phyloP scores from a whole-genome alignment of 2,797 vertebrate species.

The Squalus acanthias region DNA sequence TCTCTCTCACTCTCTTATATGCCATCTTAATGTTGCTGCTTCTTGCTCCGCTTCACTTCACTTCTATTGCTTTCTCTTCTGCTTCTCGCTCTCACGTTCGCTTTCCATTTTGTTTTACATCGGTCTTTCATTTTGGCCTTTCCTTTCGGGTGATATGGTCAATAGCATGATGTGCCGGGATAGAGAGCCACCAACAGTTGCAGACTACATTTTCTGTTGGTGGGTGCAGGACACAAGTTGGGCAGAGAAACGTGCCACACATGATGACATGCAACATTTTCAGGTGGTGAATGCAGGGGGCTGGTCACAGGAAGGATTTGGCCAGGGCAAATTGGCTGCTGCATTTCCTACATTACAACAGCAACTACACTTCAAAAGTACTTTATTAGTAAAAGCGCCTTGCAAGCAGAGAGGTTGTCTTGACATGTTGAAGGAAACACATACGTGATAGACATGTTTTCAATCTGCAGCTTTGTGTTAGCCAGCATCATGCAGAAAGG shows the following conservation, averaged over 20 bases:
- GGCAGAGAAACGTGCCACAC: neutral
- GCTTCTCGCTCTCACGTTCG: neutral
- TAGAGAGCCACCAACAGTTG: neutral
- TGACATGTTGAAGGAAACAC: neutral
- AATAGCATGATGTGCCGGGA: too few relatives aligned
- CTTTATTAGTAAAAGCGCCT: neutral
- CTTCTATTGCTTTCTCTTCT: too few relatives aligned
- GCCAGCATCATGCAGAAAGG: neutral
- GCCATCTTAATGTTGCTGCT: neutral
- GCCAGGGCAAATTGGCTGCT: neutral
- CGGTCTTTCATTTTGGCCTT: neutral
- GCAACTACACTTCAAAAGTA: neutral
- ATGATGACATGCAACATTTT: neutral
- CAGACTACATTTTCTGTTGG: neutral
- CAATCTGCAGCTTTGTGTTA: neutral
- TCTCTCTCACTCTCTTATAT: neutral
- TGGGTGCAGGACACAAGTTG: neutral
- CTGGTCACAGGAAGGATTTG: neutral
- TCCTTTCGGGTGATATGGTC: neutral
- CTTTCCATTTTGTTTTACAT: neutral
- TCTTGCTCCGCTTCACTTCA: too few relatives aligned
- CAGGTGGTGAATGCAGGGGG: neutral
- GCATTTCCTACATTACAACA: neutral
- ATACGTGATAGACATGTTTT: neutral
- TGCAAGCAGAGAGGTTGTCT: neutral